phyloP scores from a whole-genome alignment of 2,113 vertebrate species.

The Otocyon megalotis region DNA sequence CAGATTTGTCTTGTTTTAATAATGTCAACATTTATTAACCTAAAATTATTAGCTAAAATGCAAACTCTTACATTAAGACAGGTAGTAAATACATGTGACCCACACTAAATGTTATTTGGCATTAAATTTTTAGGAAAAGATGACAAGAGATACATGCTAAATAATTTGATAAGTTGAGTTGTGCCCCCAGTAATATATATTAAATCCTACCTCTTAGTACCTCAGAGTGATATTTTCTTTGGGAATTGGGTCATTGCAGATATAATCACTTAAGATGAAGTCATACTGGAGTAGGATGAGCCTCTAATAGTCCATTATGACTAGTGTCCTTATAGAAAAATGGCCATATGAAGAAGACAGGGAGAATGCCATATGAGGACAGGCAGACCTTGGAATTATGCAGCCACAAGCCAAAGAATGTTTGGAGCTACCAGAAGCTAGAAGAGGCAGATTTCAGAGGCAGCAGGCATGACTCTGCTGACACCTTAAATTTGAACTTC shows the following conservation, averaged over 20 bases:
- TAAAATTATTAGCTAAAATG: background rate
- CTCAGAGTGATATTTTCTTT: background rate
- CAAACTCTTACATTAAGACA: background rate
- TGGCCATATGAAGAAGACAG: background rate
- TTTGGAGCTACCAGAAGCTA: background rate
- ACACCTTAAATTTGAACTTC: background rate
- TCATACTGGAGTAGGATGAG: background rate
- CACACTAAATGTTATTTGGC: background rate
- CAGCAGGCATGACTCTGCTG: background rate
- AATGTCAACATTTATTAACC: background rate
- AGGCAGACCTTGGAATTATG: background rate
- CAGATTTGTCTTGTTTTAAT: background rate
- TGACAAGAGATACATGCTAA: background rate
- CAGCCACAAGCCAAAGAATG: background rate
- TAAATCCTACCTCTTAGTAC: background rate
- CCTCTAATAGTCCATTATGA: background rate
- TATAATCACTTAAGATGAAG: background rate
- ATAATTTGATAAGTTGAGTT: background rate
- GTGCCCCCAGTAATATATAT: background rate
- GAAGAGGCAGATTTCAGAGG: background rate
- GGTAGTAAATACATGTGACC: background rate
- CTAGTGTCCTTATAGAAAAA: background rate
- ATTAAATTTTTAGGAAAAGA: background rate
- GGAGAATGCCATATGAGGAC: background rate
- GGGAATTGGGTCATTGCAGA: background rate